These are phyloP conservation scores for Marisa cornuarietis DNA, from an alignment of 1,140 invertebrate species.

Conservation along the genomic window DNA sequence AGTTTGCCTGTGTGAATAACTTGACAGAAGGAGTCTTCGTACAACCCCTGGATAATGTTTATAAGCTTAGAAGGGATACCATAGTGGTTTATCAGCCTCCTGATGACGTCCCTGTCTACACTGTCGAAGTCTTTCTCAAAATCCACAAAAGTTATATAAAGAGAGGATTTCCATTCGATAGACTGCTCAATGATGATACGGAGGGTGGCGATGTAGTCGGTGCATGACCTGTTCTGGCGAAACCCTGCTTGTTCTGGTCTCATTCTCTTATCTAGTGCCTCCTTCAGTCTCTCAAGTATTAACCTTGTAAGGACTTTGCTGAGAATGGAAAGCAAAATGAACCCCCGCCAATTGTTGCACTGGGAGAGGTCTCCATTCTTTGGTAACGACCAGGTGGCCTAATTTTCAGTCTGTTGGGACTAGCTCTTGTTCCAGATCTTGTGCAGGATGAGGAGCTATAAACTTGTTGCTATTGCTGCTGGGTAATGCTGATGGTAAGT, in stretches of 20 bases:
- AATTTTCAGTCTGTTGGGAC: too few species aligned
- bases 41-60: too few species aligned
- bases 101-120: too few species aligned
- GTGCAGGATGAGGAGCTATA: too few species aligned
- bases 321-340: neutral
- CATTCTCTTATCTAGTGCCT: neutral
- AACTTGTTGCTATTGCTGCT: too few species aligned
- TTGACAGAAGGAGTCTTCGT: neutral
- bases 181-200: slow-evolving; percentile 1
- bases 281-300: slow-evolving; percentile 3
- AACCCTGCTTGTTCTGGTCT: slow-evolving; percentile 12
- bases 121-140: too few species aligned
- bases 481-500: too few species aligned
- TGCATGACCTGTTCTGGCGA: neutral
- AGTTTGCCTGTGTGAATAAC: neutral
- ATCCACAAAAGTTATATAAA: neutral
- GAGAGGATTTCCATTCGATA: neutral
- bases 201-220: slow-evolving; percentile 15
- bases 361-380: neutral
- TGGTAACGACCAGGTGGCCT: neutral
- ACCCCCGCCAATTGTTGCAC: neutral
- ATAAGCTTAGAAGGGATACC: too few species aligned
- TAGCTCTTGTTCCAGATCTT: too few species aligned
- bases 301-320: slow-evolving; percentile 5
- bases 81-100: too few species aligned